phyloP scores from a whole-genome alignment of 2,888 invertebrate species.

The Nyleta sp. region DNA sequence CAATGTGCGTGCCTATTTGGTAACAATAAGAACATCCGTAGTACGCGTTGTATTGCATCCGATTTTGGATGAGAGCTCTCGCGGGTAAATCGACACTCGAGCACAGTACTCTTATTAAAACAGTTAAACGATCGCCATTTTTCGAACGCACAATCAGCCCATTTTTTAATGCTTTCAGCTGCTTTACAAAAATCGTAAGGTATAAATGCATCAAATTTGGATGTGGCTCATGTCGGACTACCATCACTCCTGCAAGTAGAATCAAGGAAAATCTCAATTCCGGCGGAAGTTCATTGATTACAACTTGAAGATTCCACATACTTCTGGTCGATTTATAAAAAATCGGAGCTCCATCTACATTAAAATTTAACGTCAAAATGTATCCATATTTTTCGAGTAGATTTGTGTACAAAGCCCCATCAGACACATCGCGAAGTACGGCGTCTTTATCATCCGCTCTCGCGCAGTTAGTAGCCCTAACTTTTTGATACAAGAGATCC shows the following conservation, averaged over 20 bases:
- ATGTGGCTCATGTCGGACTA: background rate
- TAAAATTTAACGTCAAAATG: background rate
- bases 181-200: background rate
- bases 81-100: background rate
- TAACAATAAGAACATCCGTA: background rate
- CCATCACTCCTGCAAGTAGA: background rate
- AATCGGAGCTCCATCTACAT: slow-evolving; percentile 4
- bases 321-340: background rate
- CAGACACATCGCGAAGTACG: background rate
- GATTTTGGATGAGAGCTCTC: background rate
- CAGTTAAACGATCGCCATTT: background rate
- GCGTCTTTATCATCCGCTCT: background rate
- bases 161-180: background rate
- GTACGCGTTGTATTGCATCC: background rate
- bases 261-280: background rate
- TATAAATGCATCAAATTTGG: background rate
- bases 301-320: background rate
- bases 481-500: background rate
- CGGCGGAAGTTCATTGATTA: background rate
- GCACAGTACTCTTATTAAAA: background rate
- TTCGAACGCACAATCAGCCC: background rate
- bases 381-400: background rate
- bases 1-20: background rate
- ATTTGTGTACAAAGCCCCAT: background rate
- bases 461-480: background rate